These are phyloP conservation scores for Galerucella calmariensis DNA, from an alignment of 2,888 invertebrate species.

Conservation along the genomic window DNA sequence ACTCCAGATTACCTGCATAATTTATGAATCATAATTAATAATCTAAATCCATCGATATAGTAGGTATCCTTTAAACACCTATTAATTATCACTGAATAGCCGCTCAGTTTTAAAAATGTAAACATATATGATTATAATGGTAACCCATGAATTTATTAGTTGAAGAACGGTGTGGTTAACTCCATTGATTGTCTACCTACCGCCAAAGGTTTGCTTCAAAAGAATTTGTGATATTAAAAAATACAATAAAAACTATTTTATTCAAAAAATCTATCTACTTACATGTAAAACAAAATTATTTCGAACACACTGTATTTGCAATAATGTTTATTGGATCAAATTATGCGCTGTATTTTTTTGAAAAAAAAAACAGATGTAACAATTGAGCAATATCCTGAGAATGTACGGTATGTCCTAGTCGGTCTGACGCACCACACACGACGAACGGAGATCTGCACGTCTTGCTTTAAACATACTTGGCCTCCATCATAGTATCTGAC, in stretches of 20 bases:
- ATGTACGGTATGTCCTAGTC: conserved; percentile 57
- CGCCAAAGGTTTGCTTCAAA: not conserved
- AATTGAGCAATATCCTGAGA: conserved; percentile 58
- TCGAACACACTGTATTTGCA: conserved; percentile 18
- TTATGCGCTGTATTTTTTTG: conserved; percentile 12
- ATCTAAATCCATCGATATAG: not conserved
- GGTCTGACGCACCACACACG: conserved; percentile 56
- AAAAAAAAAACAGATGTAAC: conserved; percentile 47
- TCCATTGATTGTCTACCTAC: not conserved
- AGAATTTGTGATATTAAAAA: too few species aligned
- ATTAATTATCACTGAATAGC: conserved; percentile 2
- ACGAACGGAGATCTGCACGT: conserved; percentile 57
- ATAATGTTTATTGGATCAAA: conserved; percentile 14
- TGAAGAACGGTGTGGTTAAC: conserved; percentile 7
- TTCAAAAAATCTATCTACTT: too few species aligned
- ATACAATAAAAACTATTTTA: too few species aligned
- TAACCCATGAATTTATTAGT: conserved; percentile 10
- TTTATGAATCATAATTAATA: not conserved
- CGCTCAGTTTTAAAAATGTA: conserved; percentile 7
- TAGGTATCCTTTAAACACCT: not conserved
- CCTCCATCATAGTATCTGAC: conserved; percentile 48
- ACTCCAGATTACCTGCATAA: not conserved
- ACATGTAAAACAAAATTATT: not conserved
- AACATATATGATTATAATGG: conserved; percentile 11
- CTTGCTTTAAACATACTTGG: conserved; percentile 49